Base-by-base conservation (phyloP, 2,113 vertebrate genomes). In the Brachyhypopomus gauderio region DNA sequence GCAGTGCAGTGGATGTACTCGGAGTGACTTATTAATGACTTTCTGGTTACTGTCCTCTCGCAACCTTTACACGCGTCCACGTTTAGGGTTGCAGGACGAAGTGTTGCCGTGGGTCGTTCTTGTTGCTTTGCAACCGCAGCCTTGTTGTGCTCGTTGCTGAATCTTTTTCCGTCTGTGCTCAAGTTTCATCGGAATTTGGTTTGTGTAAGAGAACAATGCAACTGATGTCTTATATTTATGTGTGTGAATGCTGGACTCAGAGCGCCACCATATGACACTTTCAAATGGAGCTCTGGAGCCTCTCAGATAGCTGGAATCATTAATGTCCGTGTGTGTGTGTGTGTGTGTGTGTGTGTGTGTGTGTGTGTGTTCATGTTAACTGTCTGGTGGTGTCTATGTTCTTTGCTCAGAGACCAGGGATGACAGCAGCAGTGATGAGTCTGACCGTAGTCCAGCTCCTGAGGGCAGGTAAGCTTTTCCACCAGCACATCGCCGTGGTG, bases 401-500 rank as follows among this genome's bases (percentile, higher is more conserved):
- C 16, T 86, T 22, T 73, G 55, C 48, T 62, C 85, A 98, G 97
- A 99, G 83, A 97, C 96, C 36, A 88, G 93, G 88, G 96, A 98
- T 73, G 96, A 96, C 62, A 98, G 96, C 90, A 96, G 95, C 79
- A 97, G 97, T 86, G 97, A 99, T 58, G 97, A 94, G 66, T 96
- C 96, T 5, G 90, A 94, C 30, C 89, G 93, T 30, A 98, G 97
- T 80, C 96, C 96, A 0, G 95, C 95, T 27, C 86, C 95, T 16
- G 98, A 98, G 88, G 95, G 96, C 86, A 95, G 96, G 98, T 98
- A 90, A 93, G 58, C 58, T 27, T 36, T 36, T 23, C 27, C 20
- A 1, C 25, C 75, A 55, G 48, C 30, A 38, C 45, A 67, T 56
- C 5, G 1, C 45, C 45, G 3, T 52, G 41, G 41, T 9, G 12